These are phyloP conservation scores for Harpalus rufipes DNA, from an alignment of 2,888 invertebrate genomes.

Conservation along the genomic window DNA sequence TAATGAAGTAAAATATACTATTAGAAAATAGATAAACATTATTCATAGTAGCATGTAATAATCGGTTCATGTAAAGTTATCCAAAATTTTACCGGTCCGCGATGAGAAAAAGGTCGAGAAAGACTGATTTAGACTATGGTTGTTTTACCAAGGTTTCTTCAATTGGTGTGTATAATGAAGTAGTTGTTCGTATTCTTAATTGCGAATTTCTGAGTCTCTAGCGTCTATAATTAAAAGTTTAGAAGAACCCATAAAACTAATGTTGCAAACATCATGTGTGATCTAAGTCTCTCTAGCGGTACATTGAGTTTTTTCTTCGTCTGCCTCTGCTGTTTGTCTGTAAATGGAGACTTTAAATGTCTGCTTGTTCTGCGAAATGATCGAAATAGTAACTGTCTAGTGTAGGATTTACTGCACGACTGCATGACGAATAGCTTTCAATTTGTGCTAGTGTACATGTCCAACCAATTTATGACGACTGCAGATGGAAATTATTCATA, in stretches of 20 bases:
- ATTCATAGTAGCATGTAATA: too few species aligned
- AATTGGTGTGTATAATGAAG: too few species aligned
- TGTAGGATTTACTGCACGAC: conserved; percentile 26
- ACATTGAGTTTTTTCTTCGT: conserved; percentile 25
- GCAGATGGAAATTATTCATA: not conserved
- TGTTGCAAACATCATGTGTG: not conserved
- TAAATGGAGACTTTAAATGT: conserved; percentile 48
- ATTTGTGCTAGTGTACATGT: conserved; percentile 25
- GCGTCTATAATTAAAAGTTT: not conserved
- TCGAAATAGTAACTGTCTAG: conserved; percentile 44
- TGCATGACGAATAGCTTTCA: conserved; percentile 27
- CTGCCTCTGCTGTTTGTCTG: conserved; percentile 36
- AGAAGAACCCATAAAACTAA: not conserved
- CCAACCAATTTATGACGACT: not conserved
- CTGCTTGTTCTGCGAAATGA: conserved; percentile 42
- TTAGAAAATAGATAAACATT: too few species aligned
- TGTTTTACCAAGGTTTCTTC: too few species aligned
- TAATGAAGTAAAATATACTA: too few species aligned
- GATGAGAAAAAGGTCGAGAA: too few species aligned
- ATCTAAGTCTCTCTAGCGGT: conserved; percentile 14
- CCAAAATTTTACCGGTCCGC: too few species aligned
- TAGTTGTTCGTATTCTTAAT: too few species aligned
- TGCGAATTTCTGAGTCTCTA: not conserved
- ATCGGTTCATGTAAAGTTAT: too few species aligned
- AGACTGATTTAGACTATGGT: too few species aligned